phyloP scores from a whole-genome alignment of 2,113 vertebrate genomes.

The Rostratula benghalensis region DNA sequence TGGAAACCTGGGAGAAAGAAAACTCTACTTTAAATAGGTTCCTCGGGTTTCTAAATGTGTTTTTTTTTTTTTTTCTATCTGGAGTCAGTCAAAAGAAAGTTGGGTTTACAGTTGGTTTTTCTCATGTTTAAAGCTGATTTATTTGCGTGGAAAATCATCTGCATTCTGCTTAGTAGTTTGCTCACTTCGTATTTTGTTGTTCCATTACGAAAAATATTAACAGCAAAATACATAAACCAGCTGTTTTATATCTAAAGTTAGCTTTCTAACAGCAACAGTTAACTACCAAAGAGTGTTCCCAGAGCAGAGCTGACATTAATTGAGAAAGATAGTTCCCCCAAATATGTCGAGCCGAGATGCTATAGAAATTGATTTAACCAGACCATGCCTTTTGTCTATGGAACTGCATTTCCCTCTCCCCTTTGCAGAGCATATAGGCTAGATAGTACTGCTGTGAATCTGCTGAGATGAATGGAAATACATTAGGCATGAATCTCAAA shows the following conservation, averaged over 20 bases:
- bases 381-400: conserved; percentile 33
- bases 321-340: conserved; percentile 58
- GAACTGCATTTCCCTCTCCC: conserved; percentile 13
- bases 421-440: neutral
- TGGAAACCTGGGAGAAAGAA: neutral
- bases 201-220: conserved; percentile 40
- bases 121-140: conserved; percentile 34
- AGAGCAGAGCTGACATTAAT: conserved; percentile 55
- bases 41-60: neutral
- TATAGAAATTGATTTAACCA: conserved; percentile 54
- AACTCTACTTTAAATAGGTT: neutral
- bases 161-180: neutral
- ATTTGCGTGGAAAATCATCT: conserved; percentile 16
- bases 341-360: conserved; percentile 49
- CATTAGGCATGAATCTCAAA: conserved; percentile 21
- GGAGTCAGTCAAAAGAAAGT: neutral
- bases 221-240: conserved; percentile 46
- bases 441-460: neutral
- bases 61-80: neutral
- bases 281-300: conserved; percentile 54
- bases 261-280: conserved; percentile 52
- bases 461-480: neutral
- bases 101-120: neutral
- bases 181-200: conserved; percentile 11
- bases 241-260: conserved; percentile 48